These are phyloP conservation scores for Poeciliopsis infans DNA, from an alignment of 2,797 vertebrate genomes.

Conservation along the genomic window DNA sequence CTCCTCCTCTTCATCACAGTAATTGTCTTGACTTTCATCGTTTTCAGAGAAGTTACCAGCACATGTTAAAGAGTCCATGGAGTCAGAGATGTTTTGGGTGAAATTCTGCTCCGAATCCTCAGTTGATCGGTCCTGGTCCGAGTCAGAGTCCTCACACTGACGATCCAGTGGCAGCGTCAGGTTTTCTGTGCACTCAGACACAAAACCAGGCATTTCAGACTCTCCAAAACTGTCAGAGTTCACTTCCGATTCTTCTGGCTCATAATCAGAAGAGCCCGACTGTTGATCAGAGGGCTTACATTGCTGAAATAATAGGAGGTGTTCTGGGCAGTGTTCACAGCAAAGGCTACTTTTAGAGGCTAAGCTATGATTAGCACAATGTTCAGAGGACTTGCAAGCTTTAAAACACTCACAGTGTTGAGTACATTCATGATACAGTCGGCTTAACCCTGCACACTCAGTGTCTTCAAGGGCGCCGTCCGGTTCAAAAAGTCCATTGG, in stretches of 20 bases:
- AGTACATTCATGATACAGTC: conserved; percentile 59
- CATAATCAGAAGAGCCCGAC: conserved; percentile 51
- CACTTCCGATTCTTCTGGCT: conserved; percentile 52
- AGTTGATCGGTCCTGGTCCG: conserved; percentile 60
- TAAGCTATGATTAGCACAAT: conserved; percentile 69
- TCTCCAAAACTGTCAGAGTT: conserved; percentile 51
- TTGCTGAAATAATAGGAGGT: conserved; percentile 67
- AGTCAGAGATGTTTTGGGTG: conserved; percentile 29
- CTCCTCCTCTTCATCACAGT: conserved; percentile 27
- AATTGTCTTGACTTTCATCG: conserved; percentile 34
- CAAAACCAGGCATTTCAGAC: conserved; percentile 45
- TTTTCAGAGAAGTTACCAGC: conserved; percentile 43
- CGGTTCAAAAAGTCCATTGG: conserved; percentile 54
- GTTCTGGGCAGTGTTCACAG: conserved; percentile 65
- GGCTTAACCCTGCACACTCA: conserved; percentile 60
- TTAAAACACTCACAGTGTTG: conserved; percentile 68
- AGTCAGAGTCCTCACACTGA: conserved; percentile 49
- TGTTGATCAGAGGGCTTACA: conserved; percentile 60
- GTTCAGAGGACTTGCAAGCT: conserved; percentile 61
- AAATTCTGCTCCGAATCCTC: conserved; percentile 59
- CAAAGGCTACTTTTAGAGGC: conserved; percentile 53
- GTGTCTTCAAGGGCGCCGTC: conserved; percentile 41
- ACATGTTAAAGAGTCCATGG: conserved; percentile 39
- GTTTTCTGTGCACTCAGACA: conserved; percentile 27
- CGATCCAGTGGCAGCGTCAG: conserved; percentile 26